Percentiles rank a stretch among this genome's conserved stretches.
phyloP scores from a whole-genome alignment of 2,888 invertebrate genomes.

The Meiosimyza decipiens region DNA sequence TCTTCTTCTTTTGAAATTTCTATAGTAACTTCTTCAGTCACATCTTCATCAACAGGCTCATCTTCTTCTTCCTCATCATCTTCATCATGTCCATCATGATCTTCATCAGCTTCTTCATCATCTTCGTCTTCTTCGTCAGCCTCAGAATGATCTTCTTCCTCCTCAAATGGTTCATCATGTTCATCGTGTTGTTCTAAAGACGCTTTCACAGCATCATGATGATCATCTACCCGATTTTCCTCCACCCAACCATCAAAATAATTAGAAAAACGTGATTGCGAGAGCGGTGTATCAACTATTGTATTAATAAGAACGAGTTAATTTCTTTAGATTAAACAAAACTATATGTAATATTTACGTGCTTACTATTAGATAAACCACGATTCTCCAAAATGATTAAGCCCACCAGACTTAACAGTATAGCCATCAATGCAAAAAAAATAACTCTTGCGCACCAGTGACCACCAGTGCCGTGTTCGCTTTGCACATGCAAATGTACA shows the following conservation, averaged over 20 bases:
- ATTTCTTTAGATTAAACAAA: background rate
- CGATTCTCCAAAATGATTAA: constrained; percentile 83
- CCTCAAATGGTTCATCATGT: constrained; percentile 57
- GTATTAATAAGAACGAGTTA: background rate
- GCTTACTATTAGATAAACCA: constrained; percentile 82
- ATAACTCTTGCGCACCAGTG: constrained; percentile 87
- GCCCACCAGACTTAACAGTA: constrained; percentile 79
- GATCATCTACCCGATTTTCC: constrained; percentile 62
- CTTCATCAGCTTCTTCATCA: constrained; percentile 54
- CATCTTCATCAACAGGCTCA: constrained; percentile 56
- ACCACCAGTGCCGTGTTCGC: constrained; percentile 82
- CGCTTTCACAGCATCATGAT: constrained; percentile 58
- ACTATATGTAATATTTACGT: constrained; percentile 20
- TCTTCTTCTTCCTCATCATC: constrained; percentile 62
- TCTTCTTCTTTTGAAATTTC: constrained; percentile 46
- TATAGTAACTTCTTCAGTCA: constrained; percentile 52
- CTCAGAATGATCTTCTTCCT: constrained; percentile 55
- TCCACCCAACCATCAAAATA: constrained; percentile 82
- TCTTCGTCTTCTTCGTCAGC: constrained; percentile 52
- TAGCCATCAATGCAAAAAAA: constrained; percentile 80
- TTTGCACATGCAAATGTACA: constrained; percentile 80
- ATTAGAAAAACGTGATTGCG: constrained; percentile 78
- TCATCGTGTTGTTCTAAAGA: constrained; percentile 62
- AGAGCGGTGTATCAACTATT: constrained; percentile 71
- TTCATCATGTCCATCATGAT: constrained; percentile 64